Conservation (phyloP, 2,888 invertebrate species). For the Bruchidius siliquastri region DNA sequence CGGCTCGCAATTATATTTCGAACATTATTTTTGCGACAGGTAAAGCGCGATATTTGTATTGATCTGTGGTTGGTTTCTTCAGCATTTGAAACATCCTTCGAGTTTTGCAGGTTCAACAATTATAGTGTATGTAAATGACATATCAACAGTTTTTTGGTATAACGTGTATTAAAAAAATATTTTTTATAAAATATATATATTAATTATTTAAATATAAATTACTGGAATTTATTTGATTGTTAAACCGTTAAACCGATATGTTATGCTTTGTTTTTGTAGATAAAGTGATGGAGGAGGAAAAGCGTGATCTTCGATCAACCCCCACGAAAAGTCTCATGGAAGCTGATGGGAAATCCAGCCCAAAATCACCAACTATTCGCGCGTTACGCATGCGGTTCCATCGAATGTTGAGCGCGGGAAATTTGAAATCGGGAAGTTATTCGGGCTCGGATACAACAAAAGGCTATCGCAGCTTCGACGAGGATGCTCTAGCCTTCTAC, state of each 20-base stretch:
- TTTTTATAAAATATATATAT: too few relatives aligned
- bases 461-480: conserved; percentile 13
- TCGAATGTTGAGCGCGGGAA: conserved; percentile 32
- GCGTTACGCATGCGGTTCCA: conserved; percentile 30
- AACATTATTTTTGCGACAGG: background rate
- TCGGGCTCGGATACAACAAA: conserved; percentile 13
- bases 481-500: conserved; percentile 4
- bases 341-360: background rate
- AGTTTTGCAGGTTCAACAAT: too few relatives aligned
- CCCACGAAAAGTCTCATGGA: background rate
- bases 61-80: background rate
- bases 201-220: too few relatives aligned
- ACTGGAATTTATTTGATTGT: too few relatives aligned
- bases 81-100: too few relatives aligned
- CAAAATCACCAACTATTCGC: conserved; percentile 18
- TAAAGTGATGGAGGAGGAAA: background rate
- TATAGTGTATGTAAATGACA: too few relatives aligned
- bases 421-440: conserved; percentile 22
- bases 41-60: background rate
- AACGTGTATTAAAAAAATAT: too few relatives aligned
- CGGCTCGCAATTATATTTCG: background rate
- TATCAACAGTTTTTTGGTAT: too few relatives aligned
- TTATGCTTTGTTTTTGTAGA: too few relatives aligned
- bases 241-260: too few relatives aligned
- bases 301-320: background rate